Base-by-base conservation (phyloP, 2,113 vertebrate genomes). In the Rana temporaria region DNA sequence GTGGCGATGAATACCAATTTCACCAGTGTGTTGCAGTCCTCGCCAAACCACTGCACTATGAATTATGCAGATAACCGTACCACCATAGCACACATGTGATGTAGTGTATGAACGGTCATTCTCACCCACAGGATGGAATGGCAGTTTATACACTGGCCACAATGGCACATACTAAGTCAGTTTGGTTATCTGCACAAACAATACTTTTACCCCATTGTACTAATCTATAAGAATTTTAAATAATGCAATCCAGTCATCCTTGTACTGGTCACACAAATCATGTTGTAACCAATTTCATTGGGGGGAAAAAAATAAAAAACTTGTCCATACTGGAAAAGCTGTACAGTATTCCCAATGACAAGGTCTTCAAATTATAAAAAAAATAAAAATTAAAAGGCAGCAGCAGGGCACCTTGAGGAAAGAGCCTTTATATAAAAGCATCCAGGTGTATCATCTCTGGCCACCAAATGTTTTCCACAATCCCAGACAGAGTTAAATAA, bases 371-470 rank as follows among this genome's bases (percentile, higher is more conserved):
- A 68, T 56, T 26, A 24, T 14, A 48, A 19, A 79, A 60, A 60
- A 57, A 69, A 79, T 12, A 48, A 26, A 65, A 18, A 78, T 11
- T n/a, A n/a, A n/a, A n/a, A 78, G 73, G 48, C 64, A 38, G 64
- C 52, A 67, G 52, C 52, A 66, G 24, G 64, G 74, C 38, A 30
- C 24, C 38, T 38, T 19, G 34, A 19, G n/a, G 11, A 1, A 24
- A 60, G 42, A 48, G 42, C 42, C 42, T 48, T 48, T 48, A 1
- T 48, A 14, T n/a, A n/a, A n/a, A 12, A 48, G 6, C 42, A 12
- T 48, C 42, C 42, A 48, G 42, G 42, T 48, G 2, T 48, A 48
- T 55, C 30, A 65, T 2, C 59, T 19, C n/a, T 48, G 24, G 65
- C 53, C 65, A 59, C 34, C 9, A 20, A 6, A 26, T 32, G 24